Evolutionary conservation across 64 coral and sea anemone species (phyloP), one percentile per base, ranked within the genome.

Genomic region (Stichodactyla helianthus): DNA sequence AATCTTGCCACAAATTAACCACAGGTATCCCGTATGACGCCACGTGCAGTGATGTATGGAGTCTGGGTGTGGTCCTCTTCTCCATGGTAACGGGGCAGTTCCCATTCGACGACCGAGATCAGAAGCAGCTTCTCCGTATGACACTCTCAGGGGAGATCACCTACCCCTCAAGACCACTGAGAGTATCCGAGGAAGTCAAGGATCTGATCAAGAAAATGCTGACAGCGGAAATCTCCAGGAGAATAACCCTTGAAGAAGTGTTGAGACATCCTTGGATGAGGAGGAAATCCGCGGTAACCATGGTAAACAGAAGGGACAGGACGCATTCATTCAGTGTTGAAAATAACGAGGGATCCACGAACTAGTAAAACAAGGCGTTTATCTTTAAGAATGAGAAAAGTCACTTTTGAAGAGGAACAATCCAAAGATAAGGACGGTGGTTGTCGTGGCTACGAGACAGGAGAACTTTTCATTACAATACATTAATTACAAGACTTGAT

Each of bases 1-100:
- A 44, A 44, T 17, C 5, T 84, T 53, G 10, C 4, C 53, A 20
- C 13, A 50, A 44, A 44, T 44, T 44, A 44, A 44, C 55, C 20
- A 50, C 28, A 97, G 94, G 94, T 83, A 93, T 97, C 52, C 94
- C 94, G 4, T 97, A 97, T 44, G 94, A 97, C 85, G 94, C 91
- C 4, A 89, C 86, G 20, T 74, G 88, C 19, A 93, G 91, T 31
- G 94, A 97, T 51, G 86, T 87, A 0, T 97, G 94, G 94, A 97
- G 94, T 85, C 71, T 97, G 10, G 94, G 94, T 20, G 94, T 97
- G 26, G 88, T 97, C 62, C 82, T 97, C 6, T 97, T 89, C 51
- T 85, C 94, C 7, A 93, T 97, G 85, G 89, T 92, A 8, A 92
- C 89, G 58, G 94, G 94, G 7, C 84, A 87, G 19, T 97, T 97